phyloP scores from a whole-genome alignment of 2,113 vertebrate genomes.

The Nothoprocta perdicaria region DNA sequence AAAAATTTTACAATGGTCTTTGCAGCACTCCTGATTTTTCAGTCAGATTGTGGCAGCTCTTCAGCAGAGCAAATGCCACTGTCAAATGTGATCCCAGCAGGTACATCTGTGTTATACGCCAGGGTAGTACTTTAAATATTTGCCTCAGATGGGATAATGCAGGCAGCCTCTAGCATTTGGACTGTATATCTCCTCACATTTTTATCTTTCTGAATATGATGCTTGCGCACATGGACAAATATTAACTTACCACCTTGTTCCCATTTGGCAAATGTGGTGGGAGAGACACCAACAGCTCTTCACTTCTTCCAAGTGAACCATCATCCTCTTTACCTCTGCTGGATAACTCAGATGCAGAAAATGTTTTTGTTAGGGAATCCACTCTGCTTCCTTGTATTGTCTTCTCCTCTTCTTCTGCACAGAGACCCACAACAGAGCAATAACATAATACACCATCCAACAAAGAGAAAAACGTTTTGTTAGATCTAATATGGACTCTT shows the following conservation, averaged over 20 bases:
- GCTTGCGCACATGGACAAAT: not conserved
- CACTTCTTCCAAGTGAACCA: not conserved
- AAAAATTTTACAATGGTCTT: not conserved
- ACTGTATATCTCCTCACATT: not conserved
- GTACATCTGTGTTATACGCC: not conserved
- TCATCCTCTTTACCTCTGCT: not conserved
- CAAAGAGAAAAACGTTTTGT: not conserved
- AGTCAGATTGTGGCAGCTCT: slow-evolving; percentile 20
- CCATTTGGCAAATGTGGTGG: slow-evolving; percentile 11
- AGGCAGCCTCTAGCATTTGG: slow-evolving; percentile 41
- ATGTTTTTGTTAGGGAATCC: not conserved
- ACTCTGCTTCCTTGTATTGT: slow-evolving; percentile 8
- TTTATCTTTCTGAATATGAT: not conserved
- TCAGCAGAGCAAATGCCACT: slow-evolving; percentile 42
- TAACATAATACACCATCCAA: not conserved
- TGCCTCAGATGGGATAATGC: slow-evolving; percentile 6
- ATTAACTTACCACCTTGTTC: slow-evolving; percentile 59
- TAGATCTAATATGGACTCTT: not conserved
- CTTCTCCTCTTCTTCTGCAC: slow-evolving; percentile 65
- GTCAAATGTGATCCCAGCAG: not conserved
- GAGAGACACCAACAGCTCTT: not conserved
- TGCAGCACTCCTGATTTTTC: not conserved
- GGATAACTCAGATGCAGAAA: slow-evolving; percentile 8
- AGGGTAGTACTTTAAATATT: slow-evolving; percentile 43
- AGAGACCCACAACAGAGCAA: slow-evolving; percentile 14